Evolutionary conservation across 2,113 vertebrate genomes (phyloP).

Genomic region (Myrmecophaga tridactyla): DNA sequence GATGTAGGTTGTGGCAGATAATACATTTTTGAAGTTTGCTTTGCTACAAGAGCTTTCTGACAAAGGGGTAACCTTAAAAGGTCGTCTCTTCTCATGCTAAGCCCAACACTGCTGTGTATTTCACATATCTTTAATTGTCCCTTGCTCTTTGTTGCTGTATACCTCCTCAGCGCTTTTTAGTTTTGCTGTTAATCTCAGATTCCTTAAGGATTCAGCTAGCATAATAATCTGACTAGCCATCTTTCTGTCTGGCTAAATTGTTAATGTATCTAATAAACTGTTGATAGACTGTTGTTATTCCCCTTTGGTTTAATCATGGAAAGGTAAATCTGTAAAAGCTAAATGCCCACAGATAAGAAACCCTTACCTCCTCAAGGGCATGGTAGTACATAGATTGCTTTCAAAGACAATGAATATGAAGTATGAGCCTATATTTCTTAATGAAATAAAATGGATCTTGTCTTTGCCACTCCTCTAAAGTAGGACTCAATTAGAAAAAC

Average conservation of each 20-base stretch:
- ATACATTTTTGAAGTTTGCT: slow-evolving; percentile 70
- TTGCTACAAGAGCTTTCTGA: slow-evolving; percentile 52
- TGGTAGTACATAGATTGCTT: neutral
- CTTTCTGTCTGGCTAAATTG: neutral
- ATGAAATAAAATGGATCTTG: neutral
- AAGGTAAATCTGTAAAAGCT: slow-evolving; percentile 18
- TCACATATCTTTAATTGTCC: neutral
- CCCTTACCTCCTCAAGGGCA: neutral
- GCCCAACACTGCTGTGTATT: neutral
- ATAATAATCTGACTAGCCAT: neutral
- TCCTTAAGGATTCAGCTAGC: slow-evolving; percentile 3
- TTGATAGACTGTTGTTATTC: neutral
- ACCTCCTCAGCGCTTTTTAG: neutral
- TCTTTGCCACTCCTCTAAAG: neutral
- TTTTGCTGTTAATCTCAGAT: neutral
- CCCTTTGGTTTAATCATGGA: slow-evolving; percentile 9
- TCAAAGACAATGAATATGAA: slow-evolving; percentile 15
- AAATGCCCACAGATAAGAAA: neutral
- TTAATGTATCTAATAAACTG: neutral
- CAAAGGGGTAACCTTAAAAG: slow-evolving; percentile 17
- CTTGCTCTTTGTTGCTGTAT: neutral
- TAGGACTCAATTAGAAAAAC: neutral
- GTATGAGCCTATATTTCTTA: neutral
- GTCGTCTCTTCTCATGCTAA: neutral
- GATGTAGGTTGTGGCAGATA: slow-evolving; percentile 62